These are phyloP conservation scores for Peromyscus eremicus DNA, from an alignment of 2,797 vertebrate genomes.

Conservation along the genomic window DNA sequence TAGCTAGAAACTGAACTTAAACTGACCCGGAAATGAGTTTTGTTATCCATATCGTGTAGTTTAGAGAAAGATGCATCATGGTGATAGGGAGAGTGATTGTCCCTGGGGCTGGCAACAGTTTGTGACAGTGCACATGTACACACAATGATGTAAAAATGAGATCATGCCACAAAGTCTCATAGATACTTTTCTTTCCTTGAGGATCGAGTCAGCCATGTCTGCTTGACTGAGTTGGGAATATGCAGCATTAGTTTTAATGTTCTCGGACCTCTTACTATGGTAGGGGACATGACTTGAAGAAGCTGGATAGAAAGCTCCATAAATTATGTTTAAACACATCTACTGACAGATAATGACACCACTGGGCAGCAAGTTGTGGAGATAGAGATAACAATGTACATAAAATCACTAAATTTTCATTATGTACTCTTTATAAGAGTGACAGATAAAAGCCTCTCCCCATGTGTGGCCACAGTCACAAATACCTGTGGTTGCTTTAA, in stretches of 20 bases:
- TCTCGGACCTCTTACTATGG: slow-evolving; percentile 25
- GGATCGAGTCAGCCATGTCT: not conserved
- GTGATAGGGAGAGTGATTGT: slow-evolving; percentile 70
- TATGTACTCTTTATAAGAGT: not conserved
- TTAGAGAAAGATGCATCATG: slow-evolving; percentile 21
- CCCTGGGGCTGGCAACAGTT: slow-evolving; percentile 58
- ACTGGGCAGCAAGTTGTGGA: not conserved
- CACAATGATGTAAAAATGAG: slow-evolving; percentile 36
- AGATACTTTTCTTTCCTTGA: not conserved
- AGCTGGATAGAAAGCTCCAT: slow-evolving; percentile 1
- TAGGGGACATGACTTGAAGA: not conserved
- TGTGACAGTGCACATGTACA: not conserved
- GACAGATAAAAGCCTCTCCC: not conserved
- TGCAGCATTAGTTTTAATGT: slow-evolving; percentile 16
- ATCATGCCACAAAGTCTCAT: not conserved
- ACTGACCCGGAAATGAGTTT: slow-evolving; percentile 80
- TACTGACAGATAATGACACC: not conserved
- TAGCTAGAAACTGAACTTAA: slow-evolving; percentile 81
- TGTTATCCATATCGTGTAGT: slow-evolving; percentile 70
- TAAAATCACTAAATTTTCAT: not conserved
- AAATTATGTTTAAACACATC: not conserved
- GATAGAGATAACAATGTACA: not conserved
- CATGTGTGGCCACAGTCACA: not conserved
- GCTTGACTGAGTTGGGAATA: slow-evolving; percentile 21
- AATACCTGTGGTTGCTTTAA: not conserved